Conservation (phyloP, 1,140 invertebrate species). For the Pachyrhynchus sulphureomaculatus region DNA sequence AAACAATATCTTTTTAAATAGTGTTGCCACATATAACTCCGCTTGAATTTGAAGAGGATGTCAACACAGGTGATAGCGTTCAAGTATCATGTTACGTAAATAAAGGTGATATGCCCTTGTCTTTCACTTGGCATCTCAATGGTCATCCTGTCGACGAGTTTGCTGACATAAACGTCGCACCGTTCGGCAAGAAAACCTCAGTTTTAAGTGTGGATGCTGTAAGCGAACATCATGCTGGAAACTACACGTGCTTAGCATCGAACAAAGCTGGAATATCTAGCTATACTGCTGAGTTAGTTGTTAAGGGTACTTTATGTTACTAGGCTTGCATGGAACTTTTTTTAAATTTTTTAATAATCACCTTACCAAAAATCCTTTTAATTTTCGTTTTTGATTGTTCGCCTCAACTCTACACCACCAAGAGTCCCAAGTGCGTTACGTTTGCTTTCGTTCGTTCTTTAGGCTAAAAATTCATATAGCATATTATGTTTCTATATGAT, state of each 20-base stretch:
- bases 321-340: too few species aligned
- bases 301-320: conserved; percentile 64
- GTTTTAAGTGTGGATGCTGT: conserved; percentile 76
- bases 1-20: conserved; percentile 15
- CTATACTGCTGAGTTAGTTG: conserved; percentile 66
- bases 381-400: not conserved
- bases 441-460: too few species aligned
- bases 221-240: conserved; percentile 72
- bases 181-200: conserved; percentile 68
- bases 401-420: too few species aligned
- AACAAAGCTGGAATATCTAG: conserved; percentile 68
- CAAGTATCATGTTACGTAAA: conserved; percentile 44
- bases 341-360: too few species aligned
- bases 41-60: conserved; percentile 64
- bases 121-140: conserved; percentile 54
- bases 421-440: too few species aligned
- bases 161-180: conserved; percentile 43
- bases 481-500: too few species aligned
- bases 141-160: conserved; percentile 40
- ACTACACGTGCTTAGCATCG: conserved; percentile 70
- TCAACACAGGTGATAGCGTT: conserved; percentile 49
- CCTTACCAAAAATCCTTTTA: conserved; percentile 1
- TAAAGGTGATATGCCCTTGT: conserved; percentile 44
- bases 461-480: too few species aligned
- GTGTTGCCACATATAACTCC: conserved; percentile 64